A percentile compares a stretch with the other conserved stretches of the same genome.
Conservation (phyloP, 2,797 vertebrate species). For the Percopsis omiscomaycus region DNA sequence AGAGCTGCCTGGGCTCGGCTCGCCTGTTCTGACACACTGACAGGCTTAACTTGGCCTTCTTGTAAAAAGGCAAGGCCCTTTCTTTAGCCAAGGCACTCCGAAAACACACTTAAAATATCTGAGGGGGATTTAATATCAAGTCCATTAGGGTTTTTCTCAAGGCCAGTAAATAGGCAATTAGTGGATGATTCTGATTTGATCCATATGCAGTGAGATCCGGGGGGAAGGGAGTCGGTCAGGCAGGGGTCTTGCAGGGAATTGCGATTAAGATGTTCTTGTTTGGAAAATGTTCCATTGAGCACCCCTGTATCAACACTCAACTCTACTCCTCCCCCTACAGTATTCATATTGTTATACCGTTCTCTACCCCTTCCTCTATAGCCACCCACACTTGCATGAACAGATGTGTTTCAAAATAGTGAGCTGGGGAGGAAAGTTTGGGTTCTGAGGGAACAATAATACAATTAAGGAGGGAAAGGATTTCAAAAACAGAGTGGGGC, state of each 20-base stretch:
- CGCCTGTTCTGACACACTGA: slow-evolving; percentile 77
- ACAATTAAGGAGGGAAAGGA: slow-evolving; percentile 18
- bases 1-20: slow-evolving; percentile 77
- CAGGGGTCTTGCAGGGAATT: slow-evolving; percentile 33
- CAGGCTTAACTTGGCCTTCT: slow-evolving; percentile 90
- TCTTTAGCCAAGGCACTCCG: slow-evolving; percentile 84
- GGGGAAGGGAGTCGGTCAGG: slow-evolving; percentile 24
- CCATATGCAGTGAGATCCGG: slow-evolving; percentile 93
- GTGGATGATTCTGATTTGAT: slow-evolving; percentile 96
- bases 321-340: no score
- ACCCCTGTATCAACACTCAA: slow-evolving; percentile 17
- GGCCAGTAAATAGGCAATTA: slow-evolving; percentile 99
- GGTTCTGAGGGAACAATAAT: slow-evolving; percentile 6
- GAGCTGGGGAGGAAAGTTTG: no score
- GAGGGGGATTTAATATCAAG: slow-evolving; percentile 95
- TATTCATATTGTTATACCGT: no score
- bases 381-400: slow-evolving; percentile 27
- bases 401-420: no score
- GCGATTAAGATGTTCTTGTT: slow-evolving; percentile 21
- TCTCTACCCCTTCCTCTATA: not conserved
- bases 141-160: slow-evolving; percentile 93
- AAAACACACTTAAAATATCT: slow-evolving; percentile 93
- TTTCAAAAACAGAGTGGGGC: slow-evolving; percentile 38
- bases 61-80: slow-evolving; percentile 85
- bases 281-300: slow-evolving; percentile 26